phyloP scores from a whole-genome alignment of 2,113 vertebrate genomes.

The Psophia crepitans region DNA sequence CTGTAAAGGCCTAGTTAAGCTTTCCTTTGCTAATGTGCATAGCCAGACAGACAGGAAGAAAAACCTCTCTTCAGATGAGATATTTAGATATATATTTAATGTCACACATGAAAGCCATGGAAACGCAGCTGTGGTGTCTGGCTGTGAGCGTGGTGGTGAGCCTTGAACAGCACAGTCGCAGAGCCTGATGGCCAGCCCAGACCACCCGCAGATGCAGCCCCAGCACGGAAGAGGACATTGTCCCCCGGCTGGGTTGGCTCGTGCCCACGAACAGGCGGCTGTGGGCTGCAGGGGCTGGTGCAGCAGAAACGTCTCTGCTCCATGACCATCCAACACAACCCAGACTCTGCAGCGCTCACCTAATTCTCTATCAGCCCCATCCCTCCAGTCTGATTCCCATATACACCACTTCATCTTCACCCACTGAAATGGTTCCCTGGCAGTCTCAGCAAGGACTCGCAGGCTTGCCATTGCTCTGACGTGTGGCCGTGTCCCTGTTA shows the following conservation, averaged over 20 bases:
- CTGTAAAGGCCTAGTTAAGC: neutral
- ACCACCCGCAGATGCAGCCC: accelerated
- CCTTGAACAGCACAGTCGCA: accelerated
- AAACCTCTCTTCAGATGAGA: neutral
- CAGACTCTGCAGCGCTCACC: neutral
- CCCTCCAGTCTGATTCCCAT: neutral
- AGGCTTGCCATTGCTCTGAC: neutral
- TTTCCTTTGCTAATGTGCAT: neutral
- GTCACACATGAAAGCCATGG: neutral
- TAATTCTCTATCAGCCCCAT: neutral
- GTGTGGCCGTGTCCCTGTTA: neutral
- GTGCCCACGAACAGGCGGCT: neutral
- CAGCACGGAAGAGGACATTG: neutral
- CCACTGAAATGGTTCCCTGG: neutral
- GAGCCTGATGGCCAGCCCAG: neutral
- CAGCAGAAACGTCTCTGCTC: neutral
- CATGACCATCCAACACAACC: neutral
- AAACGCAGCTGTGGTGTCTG: neutral
- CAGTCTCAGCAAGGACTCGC: neutral
- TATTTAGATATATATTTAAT: neutral
- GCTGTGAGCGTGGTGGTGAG: neutral
- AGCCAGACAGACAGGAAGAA: neutral
- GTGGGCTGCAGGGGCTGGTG: neutral
- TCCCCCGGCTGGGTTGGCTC: neutral
- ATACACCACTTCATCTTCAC: neutral